Conservation (phyloP, 2,797 vertebrate genomes). For the Anguilla marmorata region DNA sequence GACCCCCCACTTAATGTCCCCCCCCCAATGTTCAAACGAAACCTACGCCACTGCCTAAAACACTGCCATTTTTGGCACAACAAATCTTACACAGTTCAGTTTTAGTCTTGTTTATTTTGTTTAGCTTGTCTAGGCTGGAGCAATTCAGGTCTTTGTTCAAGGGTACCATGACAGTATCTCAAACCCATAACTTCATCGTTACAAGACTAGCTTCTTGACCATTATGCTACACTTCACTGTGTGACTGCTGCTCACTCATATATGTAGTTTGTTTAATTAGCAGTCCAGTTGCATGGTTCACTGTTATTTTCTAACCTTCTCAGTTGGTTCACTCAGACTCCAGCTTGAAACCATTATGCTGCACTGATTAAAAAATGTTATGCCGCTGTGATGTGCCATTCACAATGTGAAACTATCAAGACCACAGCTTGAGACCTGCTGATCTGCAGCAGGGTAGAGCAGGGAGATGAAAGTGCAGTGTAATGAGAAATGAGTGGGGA, state of each 20-base stretch:
- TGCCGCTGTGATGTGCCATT: neutral
- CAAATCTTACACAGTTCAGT: neutral
- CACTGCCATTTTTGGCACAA: neutral
- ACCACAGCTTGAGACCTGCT: neutral
- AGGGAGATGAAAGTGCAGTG: neutral
- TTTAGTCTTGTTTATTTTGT: neutral
- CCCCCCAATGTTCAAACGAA: too few relatives aligned
- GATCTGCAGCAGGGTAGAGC: neutral
- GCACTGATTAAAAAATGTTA: neutral
- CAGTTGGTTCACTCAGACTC: neutral
- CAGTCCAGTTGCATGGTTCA: neutral
- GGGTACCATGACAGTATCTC: neutral
- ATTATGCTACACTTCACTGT: neutral
- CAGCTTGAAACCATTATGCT: neutral
- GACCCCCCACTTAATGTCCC: too few relatives aligned
- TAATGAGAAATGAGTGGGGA: neutral
- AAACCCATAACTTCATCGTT: neutral
- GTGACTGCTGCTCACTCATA: neutral
- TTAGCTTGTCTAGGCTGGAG: neutral
- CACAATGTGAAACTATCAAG: neutral
- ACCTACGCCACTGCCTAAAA: too few relatives aligned
- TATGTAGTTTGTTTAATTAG: neutral
- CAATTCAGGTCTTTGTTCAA: neutral
- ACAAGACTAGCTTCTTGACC: neutral
- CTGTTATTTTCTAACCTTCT: too few relatives aligned